These are phyloP conservation scores for Heterodera carotae DNA, from an alignment of 1,140 invertebrate species.

Conservation along the genomic window DNA sequence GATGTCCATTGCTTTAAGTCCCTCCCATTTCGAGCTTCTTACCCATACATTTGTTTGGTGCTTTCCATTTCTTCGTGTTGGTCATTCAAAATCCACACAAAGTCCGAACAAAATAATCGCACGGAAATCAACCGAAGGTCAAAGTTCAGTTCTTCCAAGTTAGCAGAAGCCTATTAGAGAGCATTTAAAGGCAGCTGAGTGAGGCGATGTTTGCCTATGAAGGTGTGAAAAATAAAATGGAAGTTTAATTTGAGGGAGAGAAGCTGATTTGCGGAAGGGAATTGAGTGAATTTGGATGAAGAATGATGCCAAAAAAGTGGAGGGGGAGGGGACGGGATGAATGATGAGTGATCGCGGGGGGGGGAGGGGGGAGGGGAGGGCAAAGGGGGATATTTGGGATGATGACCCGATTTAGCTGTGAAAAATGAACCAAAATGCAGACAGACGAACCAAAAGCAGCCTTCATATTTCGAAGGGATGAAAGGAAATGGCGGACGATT, in stretches of 20 bases:
- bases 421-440: too few species aligned
- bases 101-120: not conserved
- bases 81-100: not conserved
- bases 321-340: too few species aligned
- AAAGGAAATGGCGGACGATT: too few species aligned
- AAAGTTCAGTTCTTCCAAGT: not conserved
- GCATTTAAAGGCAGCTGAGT: not conserved
- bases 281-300: not conserved
- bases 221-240: too few species aligned
- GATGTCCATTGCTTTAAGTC: too few species aligned
- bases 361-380: too few species aligned
- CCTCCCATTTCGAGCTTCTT: not conserved
- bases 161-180: not conserved
- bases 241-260: too few species aligned
- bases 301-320: not conserved
- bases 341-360: not conserved
- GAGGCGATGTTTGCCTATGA: not conserved
- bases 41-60: not conserved
- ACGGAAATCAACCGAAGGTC: not conserved
- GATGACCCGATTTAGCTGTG: not conserved
- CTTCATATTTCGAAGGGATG: too few species aligned
- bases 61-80: not conserved
- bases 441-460: too few species aligned
- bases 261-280: too few species aligned
- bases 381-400: not conserved